Percentiles rank a stretch among this genome's conserved stretches.
Evolutionary conservation across 2,113 vertebrate genomes (phyloP).

Genomic region (Zootoca vivipara): DNA sequence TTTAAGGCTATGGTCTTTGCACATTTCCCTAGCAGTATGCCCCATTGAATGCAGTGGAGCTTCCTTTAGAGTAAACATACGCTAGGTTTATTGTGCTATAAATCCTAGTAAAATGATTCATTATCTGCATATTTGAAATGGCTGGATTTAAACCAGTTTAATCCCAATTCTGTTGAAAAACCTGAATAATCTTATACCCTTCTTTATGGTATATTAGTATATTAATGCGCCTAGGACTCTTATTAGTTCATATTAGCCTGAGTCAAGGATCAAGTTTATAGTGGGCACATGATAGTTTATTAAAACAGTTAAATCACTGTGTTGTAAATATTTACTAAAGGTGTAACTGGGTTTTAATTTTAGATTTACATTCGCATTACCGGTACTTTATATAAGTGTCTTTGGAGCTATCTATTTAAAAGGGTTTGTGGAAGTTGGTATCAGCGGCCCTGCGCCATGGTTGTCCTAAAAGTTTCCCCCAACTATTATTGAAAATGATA

Average conservation of each 20-base stretch:
- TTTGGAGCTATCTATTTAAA: constrained; percentile 61
- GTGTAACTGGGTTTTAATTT: constrained; percentile 20
- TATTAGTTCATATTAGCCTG: background rate
- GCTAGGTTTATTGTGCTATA: background rate
- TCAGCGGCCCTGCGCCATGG: constrained; percentile 21
- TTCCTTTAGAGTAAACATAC: background rate
- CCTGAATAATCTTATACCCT: background rate
- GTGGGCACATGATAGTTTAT: constrained; percentile 43
- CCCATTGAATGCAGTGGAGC: background rate
- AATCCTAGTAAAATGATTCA: background rate
- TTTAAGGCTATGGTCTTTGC: background rate
- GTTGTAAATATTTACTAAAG: constrained; percentile 60
- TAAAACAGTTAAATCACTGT: constrained; percentile 47
- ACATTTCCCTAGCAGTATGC: background rate
- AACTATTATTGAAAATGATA: background rate
- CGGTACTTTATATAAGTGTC: constrained; percentile 42
- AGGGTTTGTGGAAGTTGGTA: background rate
- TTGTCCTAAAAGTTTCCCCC: constrained; percentile 20
- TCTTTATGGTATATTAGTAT: background rate
- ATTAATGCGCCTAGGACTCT: background rate
- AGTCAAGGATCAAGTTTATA: background rate
- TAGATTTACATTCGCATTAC: constrained; percentile 45
- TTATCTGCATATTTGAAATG: background rate
- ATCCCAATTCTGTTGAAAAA: background rate
- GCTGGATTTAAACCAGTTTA: background rate